A percentile compares a stretch with the other conserved stretches of the same genome.
Conservation (phyloP, 2,888 invertebrate genomes). For the Sipha maydis region DNA sequence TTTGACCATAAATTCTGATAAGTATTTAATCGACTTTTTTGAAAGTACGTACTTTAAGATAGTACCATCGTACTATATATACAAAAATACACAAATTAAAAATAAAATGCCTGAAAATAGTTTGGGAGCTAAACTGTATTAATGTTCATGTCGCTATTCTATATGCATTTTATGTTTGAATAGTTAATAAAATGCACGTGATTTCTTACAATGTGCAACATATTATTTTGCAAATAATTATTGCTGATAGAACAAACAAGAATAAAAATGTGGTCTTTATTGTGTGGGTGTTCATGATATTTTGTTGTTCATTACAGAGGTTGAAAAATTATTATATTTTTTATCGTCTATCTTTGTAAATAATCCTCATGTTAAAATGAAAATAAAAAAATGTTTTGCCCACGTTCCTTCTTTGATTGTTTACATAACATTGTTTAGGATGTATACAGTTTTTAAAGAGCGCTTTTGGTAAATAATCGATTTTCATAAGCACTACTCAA, state of each 20-base stretch:
- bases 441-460: neutral
- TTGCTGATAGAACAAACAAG: neutral
- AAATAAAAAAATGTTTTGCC: neutral
- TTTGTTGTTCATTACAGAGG: neutral
- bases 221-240: neutral
- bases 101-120: too few relatives aligned
- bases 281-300: neutral
- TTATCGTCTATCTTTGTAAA: neutral
- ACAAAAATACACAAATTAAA: too few relatives aligned
- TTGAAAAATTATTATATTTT: neutral
- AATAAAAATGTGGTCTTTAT: neutral
- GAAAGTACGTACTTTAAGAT: too few relatives aligned
- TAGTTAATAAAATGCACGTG: neutral
- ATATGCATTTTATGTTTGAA: too few relatives aligned
- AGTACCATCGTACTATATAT: too few relatives aligned
- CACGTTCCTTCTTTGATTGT: neutral
- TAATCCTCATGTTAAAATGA: neutral
- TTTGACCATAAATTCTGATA: too few relatives aligned
- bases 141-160: too few relatives aligned
- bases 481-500: neutral
- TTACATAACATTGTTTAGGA: slow-evolving; percentile 7
- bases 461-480: neutral
- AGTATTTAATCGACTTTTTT: too few relatives aligned
- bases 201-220: neutral
- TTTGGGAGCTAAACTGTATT: too few relatives aligned